Base-by-base conservation (phyloP, 2,888 invertebrate genomes). In the Diogma glabrata region DNA sequence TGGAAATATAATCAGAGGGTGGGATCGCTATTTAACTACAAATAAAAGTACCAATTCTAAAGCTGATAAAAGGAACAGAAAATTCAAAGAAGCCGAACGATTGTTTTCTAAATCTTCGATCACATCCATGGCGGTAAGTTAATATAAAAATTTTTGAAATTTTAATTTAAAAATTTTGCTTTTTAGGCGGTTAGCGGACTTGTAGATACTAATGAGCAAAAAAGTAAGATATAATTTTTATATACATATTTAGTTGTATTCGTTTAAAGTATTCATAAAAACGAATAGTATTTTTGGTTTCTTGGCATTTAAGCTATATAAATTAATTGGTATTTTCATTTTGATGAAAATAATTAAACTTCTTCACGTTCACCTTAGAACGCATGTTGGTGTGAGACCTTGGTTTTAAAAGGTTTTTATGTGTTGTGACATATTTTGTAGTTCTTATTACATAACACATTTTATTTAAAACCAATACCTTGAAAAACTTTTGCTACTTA, bases 71-170 rank as follows among this genome's bases (percentile, higher is more conserved):
- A 76, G 95, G 51, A 95, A 95, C 70, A 77, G 95, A 59, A 96
- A 96, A 68, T 95, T 95, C 62, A 94, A 96, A 73, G 95, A 97
- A 71, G 94, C 95, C 9, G 97, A 97, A 69, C 75, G 99, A 63
- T 72, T 96, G 9, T 96, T 96, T 70, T 94, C 94, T 0, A 95
- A 95, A 72, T 97, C 97, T 7, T 97, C 96, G 23, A 96, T 97
- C 57, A 97, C 97, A 12, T 94, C 93, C 14, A 90, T 90, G 82
- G 92, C 92, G 55, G 91, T 90, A 59, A 64, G 65, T 49, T 49
- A 53, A 36, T 22, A 22, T 8, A 22, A n/a, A 6, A 7, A 43
- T 22, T 22, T 43, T 20, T 43, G 23, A 22, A 43, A 43, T 38
- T 43, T 22, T 22, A 22, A 12, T 22, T 22, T 43, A 43, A 22